Evolutionary conservation across 2,113 vertebrate species (phyloP), one percentile per base, ranked within the genome.

Genomic region (Mus spicilegus): DNA sequence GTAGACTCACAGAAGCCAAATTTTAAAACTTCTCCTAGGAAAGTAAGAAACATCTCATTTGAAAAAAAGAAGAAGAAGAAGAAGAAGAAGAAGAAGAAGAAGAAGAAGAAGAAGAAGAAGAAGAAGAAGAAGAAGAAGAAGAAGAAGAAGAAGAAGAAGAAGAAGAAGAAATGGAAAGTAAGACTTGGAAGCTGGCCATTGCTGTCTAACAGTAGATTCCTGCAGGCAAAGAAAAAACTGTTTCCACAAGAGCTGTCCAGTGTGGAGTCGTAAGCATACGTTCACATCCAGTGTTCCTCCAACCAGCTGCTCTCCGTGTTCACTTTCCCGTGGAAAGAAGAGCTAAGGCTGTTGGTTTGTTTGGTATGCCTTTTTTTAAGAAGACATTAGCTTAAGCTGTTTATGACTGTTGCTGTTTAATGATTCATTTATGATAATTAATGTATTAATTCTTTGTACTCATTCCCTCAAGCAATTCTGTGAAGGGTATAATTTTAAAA

Each of bases 401-500:
- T 97, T 97, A 97, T 95, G 95, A 87, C 58, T 89, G 73, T 92
- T 96, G 88, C 95, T 95, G 42, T 84, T 95, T 95, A 94, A 97
- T 96, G 95, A 97, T 97, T 97, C 95, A 96, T 95, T 97, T 96
- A 97, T 96, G 97, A 95, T 98, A 97, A 97, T 96, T 97, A 96
- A 94, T 91, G 77, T 89, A 97, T 93, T 97, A 97, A 97, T 97
- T 81, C 72, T 97, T 97, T 96, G 85, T 95, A 95, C 77, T 96
- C 78, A 46, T 91, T 78, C 86, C 97, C 96, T 96, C 88, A 93
- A 95, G 96, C 96, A 96, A 95, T 94, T 97, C 90, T 95, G 91
- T 95, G 95, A 92, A 96, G 94, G 86, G 73, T 26, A 4, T 87
- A 95, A 95, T 95, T 97, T 92, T 42, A 42, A 96, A 97, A 95